Evolutionary conservation across 2,797 vertebrate species (phyloP), one percentile per base, ranked within the genome.

Genomic region (Muscicapa comitata): DNA sequence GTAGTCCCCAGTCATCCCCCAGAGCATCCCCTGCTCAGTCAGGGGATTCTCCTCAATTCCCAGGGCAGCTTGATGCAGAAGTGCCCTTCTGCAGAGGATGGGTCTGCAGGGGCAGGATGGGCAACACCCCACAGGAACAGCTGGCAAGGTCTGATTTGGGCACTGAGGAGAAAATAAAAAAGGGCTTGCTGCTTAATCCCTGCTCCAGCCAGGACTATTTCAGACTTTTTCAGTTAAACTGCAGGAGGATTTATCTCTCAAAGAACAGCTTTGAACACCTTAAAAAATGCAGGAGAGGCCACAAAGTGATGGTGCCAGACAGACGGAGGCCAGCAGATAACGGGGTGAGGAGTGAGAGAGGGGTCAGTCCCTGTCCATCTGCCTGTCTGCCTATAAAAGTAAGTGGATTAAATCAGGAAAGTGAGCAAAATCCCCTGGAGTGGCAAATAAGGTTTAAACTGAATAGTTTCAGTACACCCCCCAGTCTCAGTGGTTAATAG

Each of bases 361-460:
- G 63, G 37, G 76, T 90, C 82, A 68, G 50, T 47, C 85, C 65
- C 65, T 75, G 50, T 87, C 86, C 63, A 28, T 82, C 77, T 57
- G 61, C 63, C 88, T 50, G 47, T 48, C 51, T 93, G 55, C 70
- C 61, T 72, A 25, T n/a, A 59, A 62, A 94, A 72, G 13, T 68
- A 92, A 87, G 58, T 86, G 79, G 62, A 91, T 90, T 88, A 90
- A 92, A 94, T 66, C 26, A 95, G 78, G 40, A 95, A 95, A 95
- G 86, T 72, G 78, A 92, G 17, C 20, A 91, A 88, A 94, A 95
- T 88, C 78, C 75, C 9, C 66, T 37, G 33, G 84, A 74, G 79
- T 82, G 62, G 42, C 72, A 87, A 90, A 65, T 53, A 54, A 91
- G 65, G 45, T 94, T 95, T 93, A 94, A 95, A 80, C 25, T 3